Evolutionary conservation across 2,888 invertebrate genomes (phyloP).

Genomic region (Lottia gigantea): DNA sequence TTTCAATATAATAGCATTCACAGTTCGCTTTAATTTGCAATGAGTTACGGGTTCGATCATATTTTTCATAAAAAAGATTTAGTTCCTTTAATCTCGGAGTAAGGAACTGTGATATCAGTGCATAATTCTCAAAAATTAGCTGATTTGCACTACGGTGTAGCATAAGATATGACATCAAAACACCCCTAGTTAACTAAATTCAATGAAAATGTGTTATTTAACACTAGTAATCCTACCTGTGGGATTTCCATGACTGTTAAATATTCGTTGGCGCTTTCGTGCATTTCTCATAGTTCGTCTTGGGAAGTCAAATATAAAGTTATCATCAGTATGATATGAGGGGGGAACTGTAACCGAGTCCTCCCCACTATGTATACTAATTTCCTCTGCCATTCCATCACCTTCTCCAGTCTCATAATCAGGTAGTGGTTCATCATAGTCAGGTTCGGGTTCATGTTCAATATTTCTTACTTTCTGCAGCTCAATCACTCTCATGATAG

Average conservation of each 20-base stretch:
- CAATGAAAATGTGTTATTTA: too few species aligned
- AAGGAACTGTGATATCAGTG: too few species aligned
- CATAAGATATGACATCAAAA: too few species aligned
- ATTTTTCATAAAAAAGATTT: too few species aligned
- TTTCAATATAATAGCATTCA: too few species aligned
- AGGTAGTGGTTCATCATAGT: conserved; percentile 48
- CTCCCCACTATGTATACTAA: not conserved
- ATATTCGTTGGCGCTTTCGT: conserved; percentile 33
- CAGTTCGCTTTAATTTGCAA: too few species aligned
- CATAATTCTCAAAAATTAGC: too few species aligned
- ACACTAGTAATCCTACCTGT: conserved; percentile 29
- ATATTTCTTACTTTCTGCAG: conserved; percentile 53
- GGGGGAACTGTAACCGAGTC: conserved; percentile 29
- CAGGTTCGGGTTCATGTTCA: conserved; percentile 52
- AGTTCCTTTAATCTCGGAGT: too few species aligned
- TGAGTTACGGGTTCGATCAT: too few species aligned
- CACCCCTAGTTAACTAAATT: too few species aligned
- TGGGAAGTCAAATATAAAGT: conserved; percentile 11
- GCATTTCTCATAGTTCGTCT: conserved; percentile 14
- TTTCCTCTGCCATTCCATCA: not conserved
- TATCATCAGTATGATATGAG: conserved; percentile 40
- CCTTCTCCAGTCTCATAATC: conserved; percentile 33
- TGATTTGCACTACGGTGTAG: too few species aligned
- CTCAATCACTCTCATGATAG: conserved; percentile 46
- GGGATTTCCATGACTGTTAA: conserved; percentile 38